Base-by-base conservation (phyloP, 37 sponge, comb jelly and placozoan species). In the Cliona cf. orientalis region DNA sequence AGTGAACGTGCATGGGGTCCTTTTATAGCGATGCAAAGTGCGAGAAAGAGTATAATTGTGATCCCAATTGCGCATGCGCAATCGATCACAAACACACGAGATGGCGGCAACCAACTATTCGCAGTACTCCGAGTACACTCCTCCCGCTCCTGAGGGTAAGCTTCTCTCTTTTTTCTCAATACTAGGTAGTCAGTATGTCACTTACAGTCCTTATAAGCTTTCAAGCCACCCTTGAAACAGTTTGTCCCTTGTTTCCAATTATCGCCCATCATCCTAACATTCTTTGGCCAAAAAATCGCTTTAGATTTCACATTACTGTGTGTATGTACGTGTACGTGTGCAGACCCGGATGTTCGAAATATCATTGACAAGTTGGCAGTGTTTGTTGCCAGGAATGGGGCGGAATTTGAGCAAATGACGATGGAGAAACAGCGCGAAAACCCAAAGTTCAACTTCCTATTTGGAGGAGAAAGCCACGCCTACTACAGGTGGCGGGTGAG, bases 321-420 rank as follows among this genome's bases (percentile, higher is more conserved):
- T n/a, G n/a, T n/a, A n/a, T n/a, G n/a, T n/a, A n/a, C n/a, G n/a
- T n/a, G n/a, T n/a, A n/a, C n/a, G n/a, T n/a, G 37, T 67, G 31
- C 43, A 95, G 94, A 93, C 78, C 53, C 64, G 4, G 97, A 96
- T 46, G 38, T 81, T 28, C 61, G 85, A 61, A 99, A 87, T 59
- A 91, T 99, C 38, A 94, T 99, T 81, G 94, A 94, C 80, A 96
- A 96, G 61, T 89, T 99, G 64, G 99, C 99, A 2, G 90, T 90
- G 62, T 99, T 99, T 87, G 99, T 99, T 36, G 99, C 95, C 39
- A 79, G 97, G 21, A 99, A 99, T 87, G 99, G 99, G 0, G 86
- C 93, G 4, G 95, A 99, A 76, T 99, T 99, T 80, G 99, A 99
- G 83, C 78, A 90, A 42, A 91, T 99, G 95, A 96, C 99, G 1